These are phyloP conservation scores for Craterocephalus amniculus DNA, from an alignment of 2,797 vertebrate species.

Conservation along the genomic window DNA sequence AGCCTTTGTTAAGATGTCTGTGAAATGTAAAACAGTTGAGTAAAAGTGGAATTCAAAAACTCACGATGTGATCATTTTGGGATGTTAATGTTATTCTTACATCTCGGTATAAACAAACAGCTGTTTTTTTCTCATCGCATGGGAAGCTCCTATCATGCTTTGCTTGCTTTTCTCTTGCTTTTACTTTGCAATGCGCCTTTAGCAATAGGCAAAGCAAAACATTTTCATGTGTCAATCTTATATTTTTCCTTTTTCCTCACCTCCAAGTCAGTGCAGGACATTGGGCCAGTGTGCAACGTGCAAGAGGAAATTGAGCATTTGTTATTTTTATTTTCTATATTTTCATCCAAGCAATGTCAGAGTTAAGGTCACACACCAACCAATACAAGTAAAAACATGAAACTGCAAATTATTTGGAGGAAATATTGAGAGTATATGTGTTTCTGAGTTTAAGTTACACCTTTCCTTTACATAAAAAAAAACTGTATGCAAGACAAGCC, in stretches of 20 bases:
- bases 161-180: conserved; percentile 36
- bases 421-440: too few species aligned
- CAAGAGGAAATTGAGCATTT: not conserved
- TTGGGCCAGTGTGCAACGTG: not conserved
- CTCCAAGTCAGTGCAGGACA: conserved; percentile 1
- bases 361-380: too few species aligned
- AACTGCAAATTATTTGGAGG: too few species aligned
- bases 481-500: not conserved
- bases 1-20: not conserved
- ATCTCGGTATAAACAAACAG: not conserved
- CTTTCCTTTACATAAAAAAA: not conserved
- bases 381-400: too few species aligned
- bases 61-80: not conserved
- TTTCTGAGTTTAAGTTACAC: not conserved
- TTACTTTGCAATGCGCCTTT: conserved; percentile 21
- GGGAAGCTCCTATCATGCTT: not conserved
- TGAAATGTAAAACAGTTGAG: not conserved
- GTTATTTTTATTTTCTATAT: not conserved
- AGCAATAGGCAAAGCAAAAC: not conserved
- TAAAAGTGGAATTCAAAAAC: not conserved
- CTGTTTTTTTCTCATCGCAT: conserved; percentile 10
- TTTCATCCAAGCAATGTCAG: too few species aligned
- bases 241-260: not conserved
- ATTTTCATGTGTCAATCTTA: not conserved
- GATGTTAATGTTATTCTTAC: not conserved